Evolutionary conservation across 2,888 invertebrate species (phyloP).

Genomic region (Pimpla rufipes): DNA sequence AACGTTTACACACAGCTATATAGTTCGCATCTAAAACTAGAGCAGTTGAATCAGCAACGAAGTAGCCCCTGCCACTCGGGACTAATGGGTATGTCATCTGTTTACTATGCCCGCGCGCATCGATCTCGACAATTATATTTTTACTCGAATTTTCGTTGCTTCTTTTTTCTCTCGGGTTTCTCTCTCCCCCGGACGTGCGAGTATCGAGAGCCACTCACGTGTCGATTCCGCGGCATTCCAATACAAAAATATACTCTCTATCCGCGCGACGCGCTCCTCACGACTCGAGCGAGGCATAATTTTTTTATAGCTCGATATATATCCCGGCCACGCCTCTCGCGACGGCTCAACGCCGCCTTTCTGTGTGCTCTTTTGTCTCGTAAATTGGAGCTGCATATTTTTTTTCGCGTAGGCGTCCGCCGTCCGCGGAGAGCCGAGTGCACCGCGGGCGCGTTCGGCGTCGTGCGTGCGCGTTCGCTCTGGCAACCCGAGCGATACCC

Average conservation of each 20-base stretch:
- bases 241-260: constrained; percentile 45
- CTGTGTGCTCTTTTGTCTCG: constrained; percentile 18
- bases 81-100: constrained; percentile 39
- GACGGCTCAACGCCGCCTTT: constrained; percentile 1
- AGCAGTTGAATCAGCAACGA: constrained; percentile 68
- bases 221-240: constrained; percentile 36
- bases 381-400: constrained; percentile 38
- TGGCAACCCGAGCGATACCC: background rate
- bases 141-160: background rate
- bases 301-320: constrained; percentile 18
- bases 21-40: constrained; percentile 63
- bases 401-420: background rate
- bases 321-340: constrained; percentile 30
- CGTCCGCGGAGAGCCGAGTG: constrained; percentile 12
- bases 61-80: constrained; percentile 49
- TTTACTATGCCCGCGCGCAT: constrained; percentile 29
- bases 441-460: background rate
- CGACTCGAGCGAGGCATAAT: constrained; percentile 12
- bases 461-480: background rate
- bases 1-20: constrained; percentile 25
- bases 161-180: background rate
- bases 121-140: constrained; percentile 33
- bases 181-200: background rate
- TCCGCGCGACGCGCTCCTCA: background rate
- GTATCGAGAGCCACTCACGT: constrained; percentile 20